These are phyloP conservation scores for Gavia stellata DNA, from an alignment of 2,113 vertebrate species.

Conservation along the genomic window DNA sequence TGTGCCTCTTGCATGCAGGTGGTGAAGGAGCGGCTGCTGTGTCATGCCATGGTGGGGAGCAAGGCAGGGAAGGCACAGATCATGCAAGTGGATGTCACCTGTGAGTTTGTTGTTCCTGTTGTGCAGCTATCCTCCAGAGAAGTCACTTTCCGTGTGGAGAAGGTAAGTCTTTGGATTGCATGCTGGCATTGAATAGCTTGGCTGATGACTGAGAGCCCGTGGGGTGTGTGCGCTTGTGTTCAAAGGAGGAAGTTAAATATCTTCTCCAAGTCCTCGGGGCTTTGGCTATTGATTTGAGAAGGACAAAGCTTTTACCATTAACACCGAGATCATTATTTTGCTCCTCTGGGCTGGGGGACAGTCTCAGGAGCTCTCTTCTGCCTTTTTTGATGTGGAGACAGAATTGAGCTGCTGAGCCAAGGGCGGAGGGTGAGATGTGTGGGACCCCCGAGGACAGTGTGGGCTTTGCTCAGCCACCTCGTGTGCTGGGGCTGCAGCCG, in stretches of 20 bases:
- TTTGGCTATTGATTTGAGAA: not conserved
- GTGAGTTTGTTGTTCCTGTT: conserved; percentile 78
- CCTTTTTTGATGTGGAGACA: not conserved
- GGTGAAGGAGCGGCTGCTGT: conserved; percentile 78
- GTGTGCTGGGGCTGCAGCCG: not conserved
- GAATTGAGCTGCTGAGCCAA: not conserved
- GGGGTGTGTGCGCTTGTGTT: fast-evolving
- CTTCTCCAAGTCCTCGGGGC: not conserved
- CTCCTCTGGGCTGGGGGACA: not conserved
- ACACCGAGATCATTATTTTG: fast-evolving
- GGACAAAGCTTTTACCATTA: not conserved
- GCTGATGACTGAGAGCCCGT: not conserved
- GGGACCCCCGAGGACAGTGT: not conserved
- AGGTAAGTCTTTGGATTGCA: conserved; percentile 65
- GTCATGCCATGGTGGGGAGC: conserved; percentile 70
- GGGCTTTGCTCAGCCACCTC: not conserved
- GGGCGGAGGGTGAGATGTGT: not conserved
- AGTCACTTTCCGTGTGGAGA: conserved; percentile 77
- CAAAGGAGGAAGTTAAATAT: not conserved
- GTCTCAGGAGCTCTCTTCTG: not conserved
- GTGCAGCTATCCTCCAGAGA: conserved; percentile 75
- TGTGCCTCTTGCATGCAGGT: conserved; percentile 52
- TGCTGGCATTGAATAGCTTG: not conserved
- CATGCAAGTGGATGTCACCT: conserved; percentile 75
- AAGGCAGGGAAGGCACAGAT: conserved; percentile 58